Percentiles rank a stretch among this genome's conserved stretches.
Conservation (phyloP, 2,113 vertebrate species). For the Xenopus borealis region DNA sequence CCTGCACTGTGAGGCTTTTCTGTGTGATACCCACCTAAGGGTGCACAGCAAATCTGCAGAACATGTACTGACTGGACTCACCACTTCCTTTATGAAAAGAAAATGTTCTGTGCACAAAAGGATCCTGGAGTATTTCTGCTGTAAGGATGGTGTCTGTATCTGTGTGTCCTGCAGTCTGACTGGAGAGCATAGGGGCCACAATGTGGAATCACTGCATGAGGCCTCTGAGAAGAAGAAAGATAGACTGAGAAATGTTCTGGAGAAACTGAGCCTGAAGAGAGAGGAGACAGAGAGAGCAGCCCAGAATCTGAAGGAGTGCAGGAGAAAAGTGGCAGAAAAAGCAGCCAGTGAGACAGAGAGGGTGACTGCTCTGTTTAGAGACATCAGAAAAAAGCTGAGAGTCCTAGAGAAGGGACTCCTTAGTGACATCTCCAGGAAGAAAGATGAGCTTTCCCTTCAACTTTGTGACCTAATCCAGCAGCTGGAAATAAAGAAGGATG, state of each 20-base stretch:
- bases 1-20: not conserved
- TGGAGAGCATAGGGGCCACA: constrained; percentile 19
- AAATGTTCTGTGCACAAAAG: constrained; percentile 18
- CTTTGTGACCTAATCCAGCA: constrained; percentile 22
- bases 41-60: not conserved
- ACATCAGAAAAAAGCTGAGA: not conserved
- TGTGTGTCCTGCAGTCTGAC: constrained; percentile 21
- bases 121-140: constrained; percentile 14
- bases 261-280: not conserved
- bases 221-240: constrained; percentile 31
- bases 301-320: not conserved
- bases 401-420: constrained; percentile 20
- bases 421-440: not conserved
- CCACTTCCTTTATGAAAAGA: not conserved
- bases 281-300: no score
- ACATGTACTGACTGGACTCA: not conserved
- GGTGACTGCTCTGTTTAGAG: no score
- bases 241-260: constrained; percentile 5
- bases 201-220: constrained; percentile 14
- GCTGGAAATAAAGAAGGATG: constrained; percentile 24
- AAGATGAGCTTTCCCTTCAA: constrained; percentile 17
- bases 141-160: not conserved
- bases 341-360: no score
- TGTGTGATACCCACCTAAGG: not conserved
- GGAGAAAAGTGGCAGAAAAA: no score